Evolutionary conservation across 2,888 invertebrate species (phyloP).

Genomic region (Nymphalis c-album): DNA sequence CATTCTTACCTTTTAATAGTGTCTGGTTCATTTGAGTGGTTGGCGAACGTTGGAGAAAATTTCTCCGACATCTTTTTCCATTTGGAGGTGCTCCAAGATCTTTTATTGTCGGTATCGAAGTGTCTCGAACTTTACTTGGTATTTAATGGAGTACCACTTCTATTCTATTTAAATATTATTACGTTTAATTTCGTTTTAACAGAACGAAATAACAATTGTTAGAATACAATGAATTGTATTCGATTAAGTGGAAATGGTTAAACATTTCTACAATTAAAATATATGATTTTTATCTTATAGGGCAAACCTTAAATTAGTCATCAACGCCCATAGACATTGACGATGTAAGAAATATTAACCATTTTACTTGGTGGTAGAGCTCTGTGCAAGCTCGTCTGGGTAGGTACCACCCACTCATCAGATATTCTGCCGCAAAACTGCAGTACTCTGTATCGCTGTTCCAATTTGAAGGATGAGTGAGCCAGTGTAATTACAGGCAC

Average conservation of each 20-base stretch:
- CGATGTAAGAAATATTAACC: too few species aligned
- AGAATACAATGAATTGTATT: not conserved
- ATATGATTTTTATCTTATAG: too few species aligned
- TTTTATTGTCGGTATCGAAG: slow-evolving; percentile 69
- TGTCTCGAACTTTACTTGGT: slow-evolving; percentile 49
- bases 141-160: slow-evolving; percentile 56
- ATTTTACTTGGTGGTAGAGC: too few species aligned
- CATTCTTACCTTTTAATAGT: slow-evolving; percentile 56
- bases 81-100: slow-evolving; percentile 73
- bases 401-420: too few species aligned
- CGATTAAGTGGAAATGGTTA: not conserved
- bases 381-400: too few species aligned
- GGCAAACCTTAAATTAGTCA: too few species aligned
- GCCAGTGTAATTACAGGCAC: too few species aligned
- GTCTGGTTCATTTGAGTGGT: slow-evolving; percentile 47
- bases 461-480: too few species aligned
- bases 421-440: too few species aligned
- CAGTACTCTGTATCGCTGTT: too few species aligned
- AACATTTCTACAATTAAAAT: too few species aligned
- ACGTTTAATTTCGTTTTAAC: slow-evolving; percentile 10
- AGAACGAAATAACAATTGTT: slow-evolving; percentile 9
- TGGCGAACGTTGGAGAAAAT: slow-evolving; percentile 45
- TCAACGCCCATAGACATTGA: too few species aligned
- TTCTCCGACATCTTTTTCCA: slow-evolving; percentile 60
- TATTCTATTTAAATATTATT: slow-evolving; percentile 44